Evolutionary conservation across 1,140 invertebrate genomes (phyloP).

Genomic region (Drosophila leontia): DNA sequence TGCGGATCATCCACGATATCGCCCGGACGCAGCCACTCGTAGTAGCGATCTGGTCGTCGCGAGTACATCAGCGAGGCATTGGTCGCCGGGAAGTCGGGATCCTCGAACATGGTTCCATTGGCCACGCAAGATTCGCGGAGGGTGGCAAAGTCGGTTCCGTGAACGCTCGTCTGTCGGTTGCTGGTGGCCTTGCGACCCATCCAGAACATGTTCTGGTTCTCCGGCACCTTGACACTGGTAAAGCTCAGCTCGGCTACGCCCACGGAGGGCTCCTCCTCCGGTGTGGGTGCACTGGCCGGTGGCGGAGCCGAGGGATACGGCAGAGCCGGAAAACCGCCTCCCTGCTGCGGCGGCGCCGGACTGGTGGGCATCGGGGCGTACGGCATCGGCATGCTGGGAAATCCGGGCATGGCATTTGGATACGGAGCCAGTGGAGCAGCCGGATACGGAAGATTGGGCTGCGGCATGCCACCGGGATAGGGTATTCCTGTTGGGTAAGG

Average conservation of each 20-base stretch:
- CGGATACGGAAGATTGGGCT: conserved; percentile 70
- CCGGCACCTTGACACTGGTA: conserved; percentile 78
- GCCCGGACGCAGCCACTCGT: conserved; percentile 93
- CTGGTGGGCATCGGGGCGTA: conserved; percentile 62
- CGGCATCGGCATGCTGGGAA: conserved; percentile 76
- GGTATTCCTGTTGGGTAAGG: conserved; percentile 44
- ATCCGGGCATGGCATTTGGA: conserved; percentile 47
- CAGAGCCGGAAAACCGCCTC: conserved; percentile 51
- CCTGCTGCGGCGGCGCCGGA: conserved; percentile 58
- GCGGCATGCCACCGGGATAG: conserved; percentile 28
- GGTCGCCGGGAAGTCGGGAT: conserved; percentile 93
- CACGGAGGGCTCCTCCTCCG: conserved; percentile 74
- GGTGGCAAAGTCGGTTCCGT: conserved; percentile 89
- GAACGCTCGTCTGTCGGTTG: conserved; percentile 64
- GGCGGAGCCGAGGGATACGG: conserved; percentile 58
- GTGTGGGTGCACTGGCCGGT: conserved; percentile 55
- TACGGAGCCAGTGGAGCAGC: conserved; percentile 44
- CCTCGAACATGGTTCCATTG: conserved; percentile 92
- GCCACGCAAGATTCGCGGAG: conserved; percentile 90
- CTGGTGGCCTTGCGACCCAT: conserved; percentile 72
- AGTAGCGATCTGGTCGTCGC: conserved; percentile 89
- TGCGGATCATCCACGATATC: conserved; percentile 95
- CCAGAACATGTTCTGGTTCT: conserved; percentile 81
- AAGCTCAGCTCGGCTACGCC: conserved; percentile 72
- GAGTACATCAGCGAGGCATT: conserved; percentile 93